Evolutionary conservation across 2,888 invertebrate species (phyloP), one percentile per base, ranked within the genome.

Genomic region (Protonemura montana): DNA sequence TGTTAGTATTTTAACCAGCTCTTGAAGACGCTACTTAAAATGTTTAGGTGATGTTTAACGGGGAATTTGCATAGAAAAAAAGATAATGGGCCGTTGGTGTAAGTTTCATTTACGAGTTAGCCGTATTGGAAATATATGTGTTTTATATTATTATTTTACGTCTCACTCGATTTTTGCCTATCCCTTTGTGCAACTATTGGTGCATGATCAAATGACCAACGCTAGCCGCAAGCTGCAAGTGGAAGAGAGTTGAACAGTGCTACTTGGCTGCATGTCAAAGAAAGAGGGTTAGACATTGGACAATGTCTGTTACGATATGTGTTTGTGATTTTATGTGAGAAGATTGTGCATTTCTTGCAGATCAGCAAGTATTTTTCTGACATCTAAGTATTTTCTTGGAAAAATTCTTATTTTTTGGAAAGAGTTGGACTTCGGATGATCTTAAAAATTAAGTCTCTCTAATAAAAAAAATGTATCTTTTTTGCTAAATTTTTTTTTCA

Each of bases 151-250:
- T 84, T 84, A 27, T 83, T 84, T 59, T 2, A 81, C 10, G 29
- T 84, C 28, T 84, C 29, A 76, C 7, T 84, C 84, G 59, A 76
- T 84, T 27, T 59, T 28, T 84, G 76, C 84, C 29, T 59, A 28
- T 84, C 59, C 84, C 42, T 84, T 84, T 84, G 76, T 84, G 84
- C 84, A 84, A 59, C 84, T 84, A 84, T 84, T 84, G 84, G 76
- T 84, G 84, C 29, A 27, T 84, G 84, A 76, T 84, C 76, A 76
- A 84, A 27, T 84, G 84, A 76, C 84, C 28, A 59, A 84, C 59
- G 28, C 26, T 29, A 27, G 29, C 27, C 84, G 84, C 84, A 84
- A 27, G 76, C 84, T 29, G 59, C 76, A 16, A 30, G 29, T 21
- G 29, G 30, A 29, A 29, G 30, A 21, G 3, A 21, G 29, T 29